Base-by-base conservation (phyloP, 2,113 vertebrate genomes). In the Phasianus colchicus region DNA sequence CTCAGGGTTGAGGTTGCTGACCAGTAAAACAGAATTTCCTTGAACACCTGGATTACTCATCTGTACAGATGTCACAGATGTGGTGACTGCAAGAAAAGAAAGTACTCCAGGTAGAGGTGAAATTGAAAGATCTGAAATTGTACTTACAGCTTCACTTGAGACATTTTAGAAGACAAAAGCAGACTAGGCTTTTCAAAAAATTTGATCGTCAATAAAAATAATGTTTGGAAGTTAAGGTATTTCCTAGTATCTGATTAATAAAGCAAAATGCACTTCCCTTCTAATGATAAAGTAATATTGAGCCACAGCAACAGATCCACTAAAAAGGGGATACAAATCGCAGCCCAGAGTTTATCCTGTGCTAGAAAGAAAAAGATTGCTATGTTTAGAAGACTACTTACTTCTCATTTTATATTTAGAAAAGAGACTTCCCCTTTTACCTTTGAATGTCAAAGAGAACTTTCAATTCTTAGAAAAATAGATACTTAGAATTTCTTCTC, bases 1-100 rank as follows among this genome's bases (percentile, higher is more conserved):
- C 66, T 99, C 98, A 92, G 98, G 91, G 87, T 99, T 99, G 91
- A 99, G 98, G 93, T 99, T 99, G 93, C 97, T 98, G 92, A 99
- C 98, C 18, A 99, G 95, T 24, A 99, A 96, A 93, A 99, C 98
- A 4, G 97, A 97, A 93, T 97, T 98, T 89, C 92, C 93, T 77
- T 97, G 86, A 48, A 92, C 78, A 47, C 88, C 90, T 72, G 97
- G 97, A 93, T 96, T 15, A 92, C 94, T 61, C 95, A 97, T 96
- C 24, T 97, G 96, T 76, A 96, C 98, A 85, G 97, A 78, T 7
- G 64, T 75, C 71, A 97, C 87, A 85, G 98, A 92, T 12, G 96
- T 55, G 25, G 93, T 90, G 48, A 98, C 88, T 38, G 96, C 9
- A 6, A 98, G 81, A 88, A 97, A 97, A 87, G 97, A 95, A 36